phyloP scores from a whole-genome alignment of 2,113 vertebrate genomes.

The Puffinus mauretanicus region DNA sequence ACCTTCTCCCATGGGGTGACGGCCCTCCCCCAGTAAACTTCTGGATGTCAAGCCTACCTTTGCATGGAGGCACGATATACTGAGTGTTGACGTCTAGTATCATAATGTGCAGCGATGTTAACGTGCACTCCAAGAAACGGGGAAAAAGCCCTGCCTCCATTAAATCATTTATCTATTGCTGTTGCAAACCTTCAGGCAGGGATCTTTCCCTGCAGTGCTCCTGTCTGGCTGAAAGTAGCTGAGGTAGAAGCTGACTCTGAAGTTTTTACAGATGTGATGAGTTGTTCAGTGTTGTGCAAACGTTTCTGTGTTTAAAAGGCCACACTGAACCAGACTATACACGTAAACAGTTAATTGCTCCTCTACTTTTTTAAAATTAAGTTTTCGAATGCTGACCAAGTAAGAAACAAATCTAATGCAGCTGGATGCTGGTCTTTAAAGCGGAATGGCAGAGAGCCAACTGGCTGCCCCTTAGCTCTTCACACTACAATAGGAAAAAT shows the following conservation, averaged over 20 bases:
- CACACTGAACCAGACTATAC: accelerated
- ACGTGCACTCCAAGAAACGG: accelerated
- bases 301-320: not conserved
- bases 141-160: not conserved
- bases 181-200: not conserved
- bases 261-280: accelerated
- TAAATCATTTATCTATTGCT: not conserved
- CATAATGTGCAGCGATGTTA: accelerated
- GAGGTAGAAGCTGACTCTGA: not conserved
- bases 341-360: not conserved
- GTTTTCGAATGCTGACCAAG: conserved; percentile 16
- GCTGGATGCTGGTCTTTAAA: not conserved
- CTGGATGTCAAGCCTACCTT: accelerated
- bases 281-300: not conserved
- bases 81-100: accelerated
- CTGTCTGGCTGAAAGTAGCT: not conserved
- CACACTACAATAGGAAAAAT: not conserved
- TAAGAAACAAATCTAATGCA: not conserved
- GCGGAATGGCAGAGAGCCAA: not conserved
- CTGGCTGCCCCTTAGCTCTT: not conserved
- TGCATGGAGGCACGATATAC: accelerated
- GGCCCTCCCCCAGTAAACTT: no score
- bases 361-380: not conserved
- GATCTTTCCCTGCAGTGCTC: accelerated
- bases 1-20: not conserved